Percentiles rank a stretch among this genome's conserved stretches.
Conservation (phyloP, 2,797 vertebrate species). For the Numenius phaeopus region DNA sequence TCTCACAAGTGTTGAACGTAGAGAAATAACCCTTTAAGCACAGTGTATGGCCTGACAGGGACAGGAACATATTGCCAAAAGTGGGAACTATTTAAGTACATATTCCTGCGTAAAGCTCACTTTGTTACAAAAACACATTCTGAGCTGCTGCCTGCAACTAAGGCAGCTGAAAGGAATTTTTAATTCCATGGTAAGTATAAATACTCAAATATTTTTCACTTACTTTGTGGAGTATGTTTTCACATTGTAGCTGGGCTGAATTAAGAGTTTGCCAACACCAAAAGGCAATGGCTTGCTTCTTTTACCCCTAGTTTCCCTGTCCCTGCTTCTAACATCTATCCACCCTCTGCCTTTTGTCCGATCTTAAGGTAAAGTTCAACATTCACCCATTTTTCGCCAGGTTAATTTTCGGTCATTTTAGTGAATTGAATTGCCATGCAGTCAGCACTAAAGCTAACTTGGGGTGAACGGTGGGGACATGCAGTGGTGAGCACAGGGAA, state of each 20-base stretch:
- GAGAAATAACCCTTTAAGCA: conserved; percentile 32
- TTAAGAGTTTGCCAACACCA: neutral
- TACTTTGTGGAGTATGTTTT: neutral
- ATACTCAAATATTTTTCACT: neutral
- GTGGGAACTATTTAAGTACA: neutral
- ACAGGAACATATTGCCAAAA: neutral
- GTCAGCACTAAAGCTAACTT: neutral
- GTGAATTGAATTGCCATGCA: neutral
- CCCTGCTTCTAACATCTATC: neutral
- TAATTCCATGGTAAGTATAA: neutral
- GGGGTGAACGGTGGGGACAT: neutral
- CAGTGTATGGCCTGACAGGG: neutral
- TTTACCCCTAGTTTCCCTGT: neutral
- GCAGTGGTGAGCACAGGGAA: neutral
- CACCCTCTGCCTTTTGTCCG: neutral
- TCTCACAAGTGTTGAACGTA: neutral
- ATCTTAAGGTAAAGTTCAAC: neutral
- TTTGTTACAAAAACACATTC: neutral
- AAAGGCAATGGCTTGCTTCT: neutral
- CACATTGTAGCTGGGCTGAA: neutral
- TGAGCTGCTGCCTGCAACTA: neutral
- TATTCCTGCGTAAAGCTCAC: neutral
- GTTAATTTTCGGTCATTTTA: neutral
- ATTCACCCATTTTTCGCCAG: neutral
- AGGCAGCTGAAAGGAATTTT: neutral